These are phyloP conservation scores for Phalloptychus januarius DNA, from an alignment of 2,797 vertebrate genomes.

Conservation along the genomic window DNA sequence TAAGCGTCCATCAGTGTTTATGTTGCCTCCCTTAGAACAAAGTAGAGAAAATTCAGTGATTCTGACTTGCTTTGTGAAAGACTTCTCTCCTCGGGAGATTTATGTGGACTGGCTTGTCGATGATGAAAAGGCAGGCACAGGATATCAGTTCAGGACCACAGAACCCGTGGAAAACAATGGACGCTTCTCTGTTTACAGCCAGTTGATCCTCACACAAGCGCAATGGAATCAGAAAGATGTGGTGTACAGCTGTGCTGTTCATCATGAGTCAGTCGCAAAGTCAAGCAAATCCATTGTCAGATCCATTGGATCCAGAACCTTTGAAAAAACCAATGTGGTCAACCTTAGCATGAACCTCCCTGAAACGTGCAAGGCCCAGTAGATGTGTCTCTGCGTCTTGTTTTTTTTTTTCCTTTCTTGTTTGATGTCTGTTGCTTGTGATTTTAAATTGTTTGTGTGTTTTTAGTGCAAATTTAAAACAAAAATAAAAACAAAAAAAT, in stretches of 20 bases:
- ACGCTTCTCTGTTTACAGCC: constrained; percentile 75
- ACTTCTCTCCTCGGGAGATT: constrained; percentile 77
- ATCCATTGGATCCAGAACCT: constrained; percentile 43
- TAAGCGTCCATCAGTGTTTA: constrained; percentile 67
- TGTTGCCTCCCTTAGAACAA: constrained; percentile 68
- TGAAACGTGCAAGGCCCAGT: constrained; percentile 61
- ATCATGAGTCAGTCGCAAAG: constrained; percentile 73
- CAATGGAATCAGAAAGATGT: constrained; percentile 33
- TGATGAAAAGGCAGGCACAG: constrained; percentile 37
- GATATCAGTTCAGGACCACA: constrained; percentile 48
- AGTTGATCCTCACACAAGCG: constrained; percentile 21
- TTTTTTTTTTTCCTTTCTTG: constrained; percentile 41
- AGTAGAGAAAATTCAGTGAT: constrained; percentile 43
- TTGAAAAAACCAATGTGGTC: constrained; percentile 65
- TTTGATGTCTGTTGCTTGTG: constrained; percentile 67
- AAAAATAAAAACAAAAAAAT: constrained; percentile 68
- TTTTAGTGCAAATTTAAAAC: constrained; percentile 76
- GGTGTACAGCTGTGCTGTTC: constrained; percentile 69
- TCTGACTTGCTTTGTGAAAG: constrained; percentile 78
- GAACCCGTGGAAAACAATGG: constrained; percentile 38
- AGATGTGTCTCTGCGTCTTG: constrained; percentile 62
- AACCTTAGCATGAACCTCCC: constrained; percentile 72
- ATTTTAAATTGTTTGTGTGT: constrained; percentile 63
- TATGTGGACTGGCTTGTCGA: constrained; percentile 78
- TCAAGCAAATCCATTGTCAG: constrained; percentile 56